These are phyloP conservation scores for Charina bottae DNA, from an alignment of 2,113 vertebrate species.

Conservation along the genomic window DNA sequence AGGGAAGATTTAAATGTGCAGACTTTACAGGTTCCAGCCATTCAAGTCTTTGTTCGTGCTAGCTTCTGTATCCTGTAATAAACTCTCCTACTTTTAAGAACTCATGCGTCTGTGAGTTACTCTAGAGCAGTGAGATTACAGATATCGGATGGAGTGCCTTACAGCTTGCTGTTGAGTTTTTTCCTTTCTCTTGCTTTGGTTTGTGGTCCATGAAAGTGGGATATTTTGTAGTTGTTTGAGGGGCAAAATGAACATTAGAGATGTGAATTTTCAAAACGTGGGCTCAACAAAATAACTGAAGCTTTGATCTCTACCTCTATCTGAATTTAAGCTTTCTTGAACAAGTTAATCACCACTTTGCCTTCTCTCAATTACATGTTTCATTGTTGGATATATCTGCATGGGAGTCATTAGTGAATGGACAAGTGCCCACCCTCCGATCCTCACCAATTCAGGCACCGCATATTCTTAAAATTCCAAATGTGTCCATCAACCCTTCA, in stretches of 20 bases:
- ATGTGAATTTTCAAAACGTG: not conserved
- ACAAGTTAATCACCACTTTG: not conserved
- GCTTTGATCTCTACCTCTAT: not conserved
- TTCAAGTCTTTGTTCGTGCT: too few species aligned
- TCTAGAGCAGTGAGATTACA: too few species aligned
- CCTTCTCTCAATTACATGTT: not conserved
- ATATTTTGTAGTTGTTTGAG: not conserved
- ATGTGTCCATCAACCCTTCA: not conserved
- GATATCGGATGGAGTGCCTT: too few species aligned
- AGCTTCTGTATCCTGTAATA: too few species aligned
- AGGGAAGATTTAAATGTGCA: too few species aligned
- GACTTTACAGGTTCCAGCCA: too few species aligned
- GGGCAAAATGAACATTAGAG: not conserved
- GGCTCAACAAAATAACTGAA: not conserved
- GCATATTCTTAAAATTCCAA: not conserved
- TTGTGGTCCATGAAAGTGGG: not conserved
- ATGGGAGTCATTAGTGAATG: not conserved
- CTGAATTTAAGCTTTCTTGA: not conserved
- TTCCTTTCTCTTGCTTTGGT: not conserved
- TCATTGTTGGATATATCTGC: not conserved
- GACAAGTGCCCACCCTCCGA: not conserved
- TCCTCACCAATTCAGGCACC: not conserved
- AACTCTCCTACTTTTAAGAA: too few species aligned
- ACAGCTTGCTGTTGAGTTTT: not conserved
- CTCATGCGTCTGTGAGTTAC: too few species aligned